Evolutionary conservation across 2,113 vertebrate species (phyloP).

Genomic region (Rhea pennata): DNA sequence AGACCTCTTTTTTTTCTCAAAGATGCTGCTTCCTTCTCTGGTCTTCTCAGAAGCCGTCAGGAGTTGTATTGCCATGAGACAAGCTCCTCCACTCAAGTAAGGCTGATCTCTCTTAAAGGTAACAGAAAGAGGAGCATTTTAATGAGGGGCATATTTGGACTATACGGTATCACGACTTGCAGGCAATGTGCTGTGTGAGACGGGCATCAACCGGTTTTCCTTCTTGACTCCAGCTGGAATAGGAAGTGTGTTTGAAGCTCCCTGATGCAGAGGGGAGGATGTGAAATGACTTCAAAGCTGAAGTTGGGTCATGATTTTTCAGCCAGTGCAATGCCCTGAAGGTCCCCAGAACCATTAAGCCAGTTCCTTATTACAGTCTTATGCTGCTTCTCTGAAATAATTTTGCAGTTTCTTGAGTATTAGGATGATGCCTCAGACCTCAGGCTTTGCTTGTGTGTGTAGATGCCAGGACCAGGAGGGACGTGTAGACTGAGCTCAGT

Average conservation of each 20-base stretch:
- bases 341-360: background rate
- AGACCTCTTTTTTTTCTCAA: background rate
- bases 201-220: background rate
- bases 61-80: background rate
- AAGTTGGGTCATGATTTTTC: background rate
- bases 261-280: background rate
- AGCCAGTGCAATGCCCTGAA: background rate
- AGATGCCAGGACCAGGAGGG: background rate
- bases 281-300: background rate
- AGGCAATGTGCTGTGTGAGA: background rate
- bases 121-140: background rate
- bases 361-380: background rate
- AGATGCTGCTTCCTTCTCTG: background rate
- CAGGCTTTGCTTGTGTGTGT: background rate
- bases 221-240: background rate
- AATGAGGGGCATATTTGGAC: background rate
- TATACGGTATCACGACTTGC: background rate
- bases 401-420: background rate
- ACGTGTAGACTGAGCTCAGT: background rate
- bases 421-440: background rate
- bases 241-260: background rate
- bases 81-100: background rate
- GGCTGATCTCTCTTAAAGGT: background rate
- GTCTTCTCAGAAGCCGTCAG: background rate
- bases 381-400: background rate